Evolutionary conservation across 2,113 vertebrate species (phyloP), one percentile per base, ranked within the genome.

Genomic region (Actinemys pallida): DNA sequence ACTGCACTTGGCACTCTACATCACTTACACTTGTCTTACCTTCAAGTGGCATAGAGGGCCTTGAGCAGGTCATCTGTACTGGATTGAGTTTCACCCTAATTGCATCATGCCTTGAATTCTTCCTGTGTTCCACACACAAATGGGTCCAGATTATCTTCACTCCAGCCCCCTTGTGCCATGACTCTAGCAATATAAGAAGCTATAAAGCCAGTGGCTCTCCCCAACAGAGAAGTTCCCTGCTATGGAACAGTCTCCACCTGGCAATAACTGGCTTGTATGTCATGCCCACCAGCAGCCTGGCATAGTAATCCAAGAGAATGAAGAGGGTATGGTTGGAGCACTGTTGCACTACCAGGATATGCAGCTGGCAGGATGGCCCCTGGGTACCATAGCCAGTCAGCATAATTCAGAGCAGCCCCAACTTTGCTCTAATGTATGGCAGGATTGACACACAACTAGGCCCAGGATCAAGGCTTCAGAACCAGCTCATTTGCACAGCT

Each of bases 1-100:
- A 93, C n/a, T 88, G 78, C 5, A 50, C 83, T 96, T 90, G 72
- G 75, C 91, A 88, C 88, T 91, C 47, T 17, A 84, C 31, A 69
- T 22, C 29, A 92, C 76, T 3, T 7, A 82, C 31, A 87, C 86
- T 27, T 49, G 76, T 86, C 12, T 86, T 94, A 45, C 22, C 49
- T 86, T 47, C 49, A 94, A 90, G 89, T 47, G 49, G 84, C 54
- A 78, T 1, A 91, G 39, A 76, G 49, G 93, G 89, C 50, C 59
- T 62, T 27, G 31, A 62, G 31, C 59, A 62, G 29, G 29, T 62
- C 50, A 92, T 93, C 62, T 29, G 25, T 50, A 90, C 12, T 62
- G 14, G 3, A 85, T 45, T 54, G 16, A 85, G 14, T 90, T 86
- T 75, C 83, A 85, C 53, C 54, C 31, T 93, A 86, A 80, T 10